Evolutionary conservation across 2,797 vertebrate species (phyloP).

Genomic region (Carapus acus): DNA sequence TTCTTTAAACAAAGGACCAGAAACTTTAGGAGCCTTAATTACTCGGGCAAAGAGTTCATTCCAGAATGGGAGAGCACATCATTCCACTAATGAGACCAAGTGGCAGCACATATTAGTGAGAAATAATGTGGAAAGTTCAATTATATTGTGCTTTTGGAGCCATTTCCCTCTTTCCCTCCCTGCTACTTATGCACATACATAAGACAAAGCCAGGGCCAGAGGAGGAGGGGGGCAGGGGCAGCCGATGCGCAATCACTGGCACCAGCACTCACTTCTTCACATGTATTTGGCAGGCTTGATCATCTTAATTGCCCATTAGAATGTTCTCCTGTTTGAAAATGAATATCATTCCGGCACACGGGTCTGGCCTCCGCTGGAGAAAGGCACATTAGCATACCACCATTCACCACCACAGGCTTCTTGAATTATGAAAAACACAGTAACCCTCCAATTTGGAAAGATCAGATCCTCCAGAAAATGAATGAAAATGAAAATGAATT

Average conservation of each 20-base stretch:
- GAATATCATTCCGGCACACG: slow-evolving; percentile 77
- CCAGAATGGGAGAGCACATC: slow-evolving; percentile 98
- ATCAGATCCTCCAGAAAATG: slow-evolving; percentile 62
- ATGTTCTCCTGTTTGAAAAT: slow-evolving; percentile 82
- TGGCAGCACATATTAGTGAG: slow-evolving; percentile 84
- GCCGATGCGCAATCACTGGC: slow-evolving; percentile 73
- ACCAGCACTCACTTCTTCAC: slow-evolving; percentile 71
- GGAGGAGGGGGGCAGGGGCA: slow-evolving; percentile 60
- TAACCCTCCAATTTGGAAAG: slow-evolving; percentile 66
- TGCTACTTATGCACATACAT: slow-evolving; percentile 73
- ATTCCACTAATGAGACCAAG: slow-evolving; percentile 95
- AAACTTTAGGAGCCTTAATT: slow-evolving; percentile 99
- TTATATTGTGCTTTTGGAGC: slow-evolving; percentile 83
- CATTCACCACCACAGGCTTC: slow-evolving; percentile 65
- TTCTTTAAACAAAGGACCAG: slow-evolving; percentile 99
- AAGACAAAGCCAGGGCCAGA: slow-evolving; percentile 72
- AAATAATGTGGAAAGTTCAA: slow-evolving; percentile 85
- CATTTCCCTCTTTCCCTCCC: slow-evolving; percentile 66
- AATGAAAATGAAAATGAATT: too few species aligned
- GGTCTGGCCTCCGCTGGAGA: slow-evolving; percentile 68
- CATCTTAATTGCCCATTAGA: slow-evolving; percentile 85
- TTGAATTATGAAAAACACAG: slow-evolving; percentile 71
- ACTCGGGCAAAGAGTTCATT: slow-evolving; percentile 99
- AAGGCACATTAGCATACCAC: slow-evolving; percentile 69
- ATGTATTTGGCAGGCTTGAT: slow-evolving; percentile 82